Conservation (phyloP, 2,888 invertebrate species). For the Sepioteuthis lessoniana region DNA sequence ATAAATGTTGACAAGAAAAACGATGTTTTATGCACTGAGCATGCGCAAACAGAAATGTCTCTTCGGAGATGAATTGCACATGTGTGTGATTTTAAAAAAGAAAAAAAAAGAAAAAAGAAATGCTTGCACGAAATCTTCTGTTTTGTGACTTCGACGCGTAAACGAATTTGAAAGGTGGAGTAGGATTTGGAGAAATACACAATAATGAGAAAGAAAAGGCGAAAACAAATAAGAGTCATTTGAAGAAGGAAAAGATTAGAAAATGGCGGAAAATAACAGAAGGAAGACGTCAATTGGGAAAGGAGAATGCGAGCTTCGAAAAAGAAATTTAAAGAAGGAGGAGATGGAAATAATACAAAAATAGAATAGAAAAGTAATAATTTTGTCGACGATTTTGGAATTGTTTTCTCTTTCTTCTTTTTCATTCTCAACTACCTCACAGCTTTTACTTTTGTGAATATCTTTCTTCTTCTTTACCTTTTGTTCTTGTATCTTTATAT, state of each 20-base stretch:
- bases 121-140: neutral
- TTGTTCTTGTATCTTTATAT: no score
- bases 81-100: neutral
- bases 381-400: no score
- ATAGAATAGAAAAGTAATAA: no score
- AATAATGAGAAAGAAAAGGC: neutral
- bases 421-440: no score
- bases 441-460: no score
- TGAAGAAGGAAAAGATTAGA: neutral
- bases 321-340: no score
- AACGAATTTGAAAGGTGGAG: conserved; percentile 16
- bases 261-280: neutral
- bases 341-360: no score
- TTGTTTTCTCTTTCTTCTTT: no score
- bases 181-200: neutral
- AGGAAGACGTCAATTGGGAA: no score
- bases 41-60: neutral
- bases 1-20: neutral
- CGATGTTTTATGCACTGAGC: neutral
- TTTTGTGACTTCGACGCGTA: neutral
- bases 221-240: neutral
- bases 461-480: no score
- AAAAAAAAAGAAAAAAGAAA: neutral
- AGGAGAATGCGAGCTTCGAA: no score
- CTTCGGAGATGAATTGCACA: neutral